Evolutionary conservation across 2,113 vertebrate genomes (phyloP), one percentile per base, ranked within the genome.

Genomic region (Sander lucioperca): DNA sequence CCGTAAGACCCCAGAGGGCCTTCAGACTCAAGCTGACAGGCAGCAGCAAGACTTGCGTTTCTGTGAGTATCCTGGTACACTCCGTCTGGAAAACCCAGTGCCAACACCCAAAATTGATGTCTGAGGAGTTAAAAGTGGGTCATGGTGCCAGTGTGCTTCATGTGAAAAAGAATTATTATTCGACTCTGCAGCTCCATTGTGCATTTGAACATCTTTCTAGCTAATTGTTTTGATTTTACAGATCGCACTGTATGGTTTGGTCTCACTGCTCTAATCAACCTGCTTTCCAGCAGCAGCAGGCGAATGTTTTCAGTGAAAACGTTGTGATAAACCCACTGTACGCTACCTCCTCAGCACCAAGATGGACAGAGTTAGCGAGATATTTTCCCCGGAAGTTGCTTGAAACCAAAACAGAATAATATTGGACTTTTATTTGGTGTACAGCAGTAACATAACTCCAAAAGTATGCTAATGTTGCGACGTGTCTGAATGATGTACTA

Each of bases 111-210:
- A 30, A 83, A 77, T 63, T 84, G 43, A 77, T 82, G 66, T 86
- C 77, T 81, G 56, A 71, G 68, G 30, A 86, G 75, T 80, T 25
- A 79, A 75, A 95, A 83, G 11, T 94, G 87, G 92, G 91, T 94
- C 93, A 94, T 80, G 84, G 85, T 90, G 86, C 86, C 89, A 92
- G 77, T 78, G 77, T 83, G 84, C 68, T 88, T 82, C 8, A 68
- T 80, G 45, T 25, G 27, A 19, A 58, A 59, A 54, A 48, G 3
- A 48, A 33, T 59, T 51, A 25, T 12, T 8, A 62, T 36, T 33
- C 15, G 7, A n/a, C 47, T 36, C 45, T 62, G 14, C 45, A 74
- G 58, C 47, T 33, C 19, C 8, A 23, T 33, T 57, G 36, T 25
- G 33, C 61, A 30, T 30, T 64, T 43, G 0, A 14, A 18, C 6